Conservation (phyloP, 2,888 invertebrate genomes). For the Cephonodes hylas region DNA sequence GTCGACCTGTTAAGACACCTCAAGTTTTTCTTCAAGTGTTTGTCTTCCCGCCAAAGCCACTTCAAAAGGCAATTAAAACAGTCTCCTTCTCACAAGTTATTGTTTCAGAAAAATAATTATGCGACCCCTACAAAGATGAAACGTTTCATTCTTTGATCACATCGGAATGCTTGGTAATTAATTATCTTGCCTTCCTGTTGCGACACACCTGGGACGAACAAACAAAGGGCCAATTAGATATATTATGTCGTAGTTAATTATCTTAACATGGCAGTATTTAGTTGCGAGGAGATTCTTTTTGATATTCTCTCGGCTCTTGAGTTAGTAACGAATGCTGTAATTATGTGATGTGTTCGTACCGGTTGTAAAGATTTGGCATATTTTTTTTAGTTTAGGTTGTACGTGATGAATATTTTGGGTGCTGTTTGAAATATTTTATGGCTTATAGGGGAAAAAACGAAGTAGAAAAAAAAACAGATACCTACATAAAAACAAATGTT, state of each 20-base stretch:
- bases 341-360: neutral
- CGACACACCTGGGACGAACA: conserved; percentile 7
- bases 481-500: too few species aligned
- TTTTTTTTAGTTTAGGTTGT: too few species aligned
- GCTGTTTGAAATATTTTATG: too few species aligned
- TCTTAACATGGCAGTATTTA: neutral
- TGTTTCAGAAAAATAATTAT: neutral
- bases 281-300: neutral
- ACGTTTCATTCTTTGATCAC: neutral
- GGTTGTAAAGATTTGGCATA: too few species aligned
- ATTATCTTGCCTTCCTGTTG: neutral
- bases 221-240: conserved; percentile 6
- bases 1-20: neutral
- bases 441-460: too few species aligned
- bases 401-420: too few species aligned
- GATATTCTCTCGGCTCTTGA: neutral
- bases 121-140: neutral
- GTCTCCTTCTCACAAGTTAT: neutral
- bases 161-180: neutral
- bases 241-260: neutral
- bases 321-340: neutral
- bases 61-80: neutral
- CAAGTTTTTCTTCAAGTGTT: neutral
- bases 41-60: neutral
- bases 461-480: too few species aligned